Base-by-base conservation (phyloP, 2,113 vertebrate species). In the Melanostigma gelatinosum region DNA sequence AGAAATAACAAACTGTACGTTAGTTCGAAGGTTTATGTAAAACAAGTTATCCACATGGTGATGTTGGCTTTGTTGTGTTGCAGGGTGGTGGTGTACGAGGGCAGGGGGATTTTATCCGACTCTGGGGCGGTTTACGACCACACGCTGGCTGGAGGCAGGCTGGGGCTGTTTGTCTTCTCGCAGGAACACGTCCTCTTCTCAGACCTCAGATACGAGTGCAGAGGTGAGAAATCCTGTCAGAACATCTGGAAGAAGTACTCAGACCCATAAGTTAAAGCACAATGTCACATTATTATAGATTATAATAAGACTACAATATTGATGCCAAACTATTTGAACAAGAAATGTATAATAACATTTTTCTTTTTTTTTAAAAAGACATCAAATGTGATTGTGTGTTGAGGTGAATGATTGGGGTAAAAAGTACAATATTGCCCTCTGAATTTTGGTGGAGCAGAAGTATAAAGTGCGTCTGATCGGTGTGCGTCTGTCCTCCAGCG, bases 141-240 rank as follows among this genome's bases (percentile, higher is more conserved):
- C 71, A 98, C 97, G 6, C 97, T 97, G 75, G 95, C 97, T 12
- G 97, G 98, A 15, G 97, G 98, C 77, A 88, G 98, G 61, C 93
- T 99, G 84, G 98, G 98, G 22, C 94, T 99, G 71, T 99, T 99
- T 83, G 97, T 99, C 90, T 99, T 99, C 94, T 99, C 98, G 74
- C 98, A 99, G 93, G 98, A 99, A 72, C 97, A 97, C 85, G 96
- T 98, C 65, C 96, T 97, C 83, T 99, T 99, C 95, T 99, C 98
- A 34, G 98, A 99, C 91, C 97, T 99, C 89, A 97, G 96, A 93
- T 98, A 99, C 6, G 97, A 98, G 92, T 99, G 98, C 94, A 95
- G 96, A 97, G 98, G 97, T 99, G 88, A 96, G 96, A 61, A 4
- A 29, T 44, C 22, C 3, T 3, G 15, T 58, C 27, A 27, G 32